Percentiles rank a stretch among this genome's conserved stretches.
Conservation (phyloP, 1,140 invertebrate genomes). For the Oncopeltus fasciatus region DNA sequence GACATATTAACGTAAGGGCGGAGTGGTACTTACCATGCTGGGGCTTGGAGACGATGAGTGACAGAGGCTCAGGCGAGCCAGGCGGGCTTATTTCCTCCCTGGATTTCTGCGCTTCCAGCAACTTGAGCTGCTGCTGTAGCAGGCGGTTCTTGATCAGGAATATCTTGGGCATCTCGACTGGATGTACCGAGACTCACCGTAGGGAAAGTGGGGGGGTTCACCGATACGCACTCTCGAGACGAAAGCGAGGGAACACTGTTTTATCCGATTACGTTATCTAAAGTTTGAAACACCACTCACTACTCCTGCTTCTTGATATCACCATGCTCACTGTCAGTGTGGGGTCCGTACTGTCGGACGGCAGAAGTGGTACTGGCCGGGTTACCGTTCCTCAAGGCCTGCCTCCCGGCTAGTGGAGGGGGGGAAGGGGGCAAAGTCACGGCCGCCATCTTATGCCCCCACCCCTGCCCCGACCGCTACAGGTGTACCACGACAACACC, state of each 20-base stretch:
- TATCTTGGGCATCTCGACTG: constrained; percentile 63
- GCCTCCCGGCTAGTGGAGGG: not conserved
- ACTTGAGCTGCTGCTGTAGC: constrained; percentile 69
- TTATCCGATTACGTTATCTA: too few relatives aligned
- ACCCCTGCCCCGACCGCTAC: not conserved
- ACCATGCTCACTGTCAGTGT: too few relatives aligned
- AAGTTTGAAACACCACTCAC: too few relatives aligned
- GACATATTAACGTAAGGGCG: constrained; percentile 43
- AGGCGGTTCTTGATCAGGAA: constrained; percentile 75
- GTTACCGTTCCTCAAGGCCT: not conserved
- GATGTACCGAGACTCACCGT: too few relatives aligned
- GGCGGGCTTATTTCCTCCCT: constrained; percentile 24
- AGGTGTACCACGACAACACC: not conserved
- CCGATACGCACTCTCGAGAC: too few relatives aligned
- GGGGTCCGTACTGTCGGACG: not conserved
- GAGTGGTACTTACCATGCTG: constrained; percentile 20
- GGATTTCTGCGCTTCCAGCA: constrained; percentile 58
- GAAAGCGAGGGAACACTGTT: too few relatives aligned
- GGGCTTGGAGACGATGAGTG: constrained; percentile 24
- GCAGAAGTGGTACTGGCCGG: not conserved
- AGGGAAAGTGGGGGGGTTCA: too few relatives aligned
- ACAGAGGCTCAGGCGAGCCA: constrained; percentile 27
- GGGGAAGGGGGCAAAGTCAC: constrained; percentile 6
- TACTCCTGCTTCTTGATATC: too few relatives aligned
- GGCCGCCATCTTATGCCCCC: constrained; percentile 6